Evolutionary conservation across 2,113 vertebrate species (phyloP).

Genomic region (Telmatochromis bifrenatus): DNA sequence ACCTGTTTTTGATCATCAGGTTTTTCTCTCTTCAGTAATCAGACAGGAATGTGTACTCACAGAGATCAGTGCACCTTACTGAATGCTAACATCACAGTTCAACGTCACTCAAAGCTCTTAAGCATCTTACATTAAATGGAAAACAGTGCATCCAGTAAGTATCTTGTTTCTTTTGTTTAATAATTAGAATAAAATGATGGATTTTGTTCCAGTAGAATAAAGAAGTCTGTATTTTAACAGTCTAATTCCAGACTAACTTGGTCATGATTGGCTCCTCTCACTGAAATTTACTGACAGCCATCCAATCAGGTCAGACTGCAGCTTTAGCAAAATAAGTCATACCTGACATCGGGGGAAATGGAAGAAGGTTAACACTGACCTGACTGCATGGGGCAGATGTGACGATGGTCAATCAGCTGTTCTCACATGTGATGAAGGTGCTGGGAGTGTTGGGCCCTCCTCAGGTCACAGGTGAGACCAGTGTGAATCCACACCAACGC

Average conservation of each 20-base stretch:
- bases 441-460: not conserved
- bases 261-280: not conserved
- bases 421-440: not conserved
- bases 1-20: not conserved
- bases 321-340: not conserved
- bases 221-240: not conserved
- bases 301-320: not conserved
- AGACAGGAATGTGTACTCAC: not conserved
- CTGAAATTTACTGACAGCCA: not conserved
- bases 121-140: not conserved
- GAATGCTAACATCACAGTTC: not conserved
- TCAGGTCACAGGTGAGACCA: not conserved
- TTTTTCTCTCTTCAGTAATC: not conserved
- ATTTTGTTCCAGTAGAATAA: not conserved
- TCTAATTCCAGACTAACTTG: not conserved
- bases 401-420: not conserved
- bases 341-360: not conserved
- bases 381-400: fast-evolving
- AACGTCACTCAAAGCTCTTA: not conserved
- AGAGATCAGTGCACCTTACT: not conserved
- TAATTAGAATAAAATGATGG: not conserved
- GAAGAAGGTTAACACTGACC: not conserved
- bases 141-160: not conserved
- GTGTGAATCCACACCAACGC: not conserved
- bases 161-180: not conserved